These are phyloP conservation scores for Lycophotia porphyrea DNA, from an alignment of 2,888 invertebrate genomes.

Conservation along the genomic window DNA sequence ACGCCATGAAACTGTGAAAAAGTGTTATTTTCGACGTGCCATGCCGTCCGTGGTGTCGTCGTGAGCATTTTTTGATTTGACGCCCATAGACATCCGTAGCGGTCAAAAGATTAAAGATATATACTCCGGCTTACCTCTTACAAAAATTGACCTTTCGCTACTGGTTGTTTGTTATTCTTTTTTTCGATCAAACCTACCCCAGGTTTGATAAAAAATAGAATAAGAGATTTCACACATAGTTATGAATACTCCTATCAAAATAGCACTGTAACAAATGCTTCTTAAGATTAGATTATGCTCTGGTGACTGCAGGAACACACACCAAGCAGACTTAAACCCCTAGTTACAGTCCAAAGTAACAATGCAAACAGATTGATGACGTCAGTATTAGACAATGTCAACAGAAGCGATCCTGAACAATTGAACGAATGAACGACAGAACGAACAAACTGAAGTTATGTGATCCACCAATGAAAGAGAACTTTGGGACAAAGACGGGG, in stretches of 20 bases:
- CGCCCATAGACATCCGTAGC: too few relatives aligned
- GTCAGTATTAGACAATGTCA: slow-evolving; percentile 63
- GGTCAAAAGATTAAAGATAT: too few relatives aligned
- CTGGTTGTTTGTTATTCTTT: slow-evolving; percentile 19
- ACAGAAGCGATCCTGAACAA: slow-evolving; percentile 53
- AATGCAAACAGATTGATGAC: slow-evolving; percentile 54
- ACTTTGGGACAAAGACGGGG: slow-evolving; percentile 63
- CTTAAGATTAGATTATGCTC: neutral
- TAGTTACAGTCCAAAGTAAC: slow-evolving; percentile 33
- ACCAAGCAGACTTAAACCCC: neutral
- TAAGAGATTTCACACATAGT: neutral
- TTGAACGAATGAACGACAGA: slow-evolving; percentile 54
- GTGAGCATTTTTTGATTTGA: too few relatives aligned
- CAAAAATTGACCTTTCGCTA: too few relatives aligned
- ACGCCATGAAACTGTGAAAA: too few relatives aligned
- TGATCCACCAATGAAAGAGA: slow-evolving; percentile 67
- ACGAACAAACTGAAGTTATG: slow-evolving; percentile 65
- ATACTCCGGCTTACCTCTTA: too few relatives aligned
- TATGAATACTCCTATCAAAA: neutral
- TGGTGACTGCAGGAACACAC: neutral
- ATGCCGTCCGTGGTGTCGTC: too few relatives aligned
- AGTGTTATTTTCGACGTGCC: too few relatives aligned
- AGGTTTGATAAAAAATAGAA: slow-evolving; percentile 8
- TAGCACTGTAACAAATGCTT: neutral
- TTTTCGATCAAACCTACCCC: neutral